Evolutionary conservation across 2,888 invertebrate genomes (phyloP).

Genomic region (Cybosia mesomella): DNA sequence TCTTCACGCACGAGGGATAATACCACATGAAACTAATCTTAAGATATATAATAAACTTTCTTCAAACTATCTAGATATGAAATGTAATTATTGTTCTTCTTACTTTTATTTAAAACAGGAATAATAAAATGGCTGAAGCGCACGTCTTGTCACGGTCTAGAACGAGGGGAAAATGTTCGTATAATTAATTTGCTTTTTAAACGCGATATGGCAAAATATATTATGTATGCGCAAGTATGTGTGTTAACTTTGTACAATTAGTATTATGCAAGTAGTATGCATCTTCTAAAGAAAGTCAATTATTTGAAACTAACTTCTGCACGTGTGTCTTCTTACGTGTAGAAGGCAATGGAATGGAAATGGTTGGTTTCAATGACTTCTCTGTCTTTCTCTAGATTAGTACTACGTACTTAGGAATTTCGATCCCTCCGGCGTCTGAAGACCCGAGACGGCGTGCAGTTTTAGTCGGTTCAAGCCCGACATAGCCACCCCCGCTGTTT

Average conservation of each 20-base stretch:
- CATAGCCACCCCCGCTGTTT: too few species aligned
- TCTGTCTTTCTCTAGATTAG: too few species aligned
- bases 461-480: too few species aligned
- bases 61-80: conserved; percentile 21
- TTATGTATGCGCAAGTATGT: conserved; percentile 42
- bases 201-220: conserved; percentile 57
- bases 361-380: too few species aligned
- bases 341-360: too few species aligned
- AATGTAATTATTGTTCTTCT: conserved; percentile 28
- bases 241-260: conserved; percentile 44
- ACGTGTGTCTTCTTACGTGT: background rate
- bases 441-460: too few species aligned
- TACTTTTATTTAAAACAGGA: conserved; percentile 31
- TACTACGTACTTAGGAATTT: too few species aligned
- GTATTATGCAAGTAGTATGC: conserved; percentile 27
- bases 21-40: conserved; percentile 55
- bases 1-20: conserved; percentile 45
- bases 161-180: conserved; percentile 70
- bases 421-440: too few species aligned
- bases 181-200: conserved; percentile 64
- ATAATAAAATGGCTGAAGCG: conserved; percentile 42
- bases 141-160: conserved; percentile 73
- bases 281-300: background rate
- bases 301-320: background rate
- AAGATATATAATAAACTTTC: conserved; percentile 55